phyloP scores from a whole-genome alignment of 1,140 invertebrate genomes.

The Listronotus bonariensis region DNA sequence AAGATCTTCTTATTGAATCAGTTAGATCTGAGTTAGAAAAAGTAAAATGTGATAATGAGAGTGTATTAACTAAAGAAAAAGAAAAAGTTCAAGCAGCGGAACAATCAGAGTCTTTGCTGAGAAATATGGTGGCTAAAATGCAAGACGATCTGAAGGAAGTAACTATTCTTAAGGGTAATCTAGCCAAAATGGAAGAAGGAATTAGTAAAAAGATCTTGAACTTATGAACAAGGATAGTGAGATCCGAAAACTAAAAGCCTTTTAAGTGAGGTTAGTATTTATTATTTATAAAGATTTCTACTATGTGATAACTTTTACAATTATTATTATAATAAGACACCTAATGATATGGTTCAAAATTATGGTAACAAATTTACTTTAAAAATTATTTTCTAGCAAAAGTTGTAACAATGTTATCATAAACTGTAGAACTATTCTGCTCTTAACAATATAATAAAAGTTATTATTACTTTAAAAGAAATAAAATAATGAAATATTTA shows the following conservation, averaged over 20 bases:
- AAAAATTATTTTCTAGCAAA: too few species aligned
- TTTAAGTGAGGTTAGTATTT: constrained; percentile 25
- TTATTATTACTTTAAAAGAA: too few species aligned
- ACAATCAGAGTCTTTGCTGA: constrained; percentile 16
- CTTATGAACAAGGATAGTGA: constrained; percentile 21
- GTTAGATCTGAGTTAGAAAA: constrained; percentile 6
- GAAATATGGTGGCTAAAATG: constrained; percentile 22
- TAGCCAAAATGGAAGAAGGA: constrained; percentile 10
- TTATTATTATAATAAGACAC: too few species aligned
- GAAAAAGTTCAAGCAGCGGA: constrained; percentile 19
- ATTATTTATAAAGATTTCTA: background rate
- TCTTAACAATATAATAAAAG: too few species aligned
- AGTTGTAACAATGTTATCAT: too few species aligned
- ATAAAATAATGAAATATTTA: too few species aligned
- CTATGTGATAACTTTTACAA: too few species aligned
- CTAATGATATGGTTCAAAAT: too few species aligned
- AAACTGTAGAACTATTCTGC: too few species aligned
- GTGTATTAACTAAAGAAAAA: constrained; percentile 1
- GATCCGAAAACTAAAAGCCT: constrained; percentile 24
- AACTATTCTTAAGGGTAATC: background rate
- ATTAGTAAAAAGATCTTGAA: constrained; percentile 12
- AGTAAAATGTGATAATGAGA: constrained; percentile 9
- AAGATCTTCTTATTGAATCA: constrained; percentile 11
- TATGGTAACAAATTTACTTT: too few species aligned
- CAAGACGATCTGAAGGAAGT: constrained; percentile 8